These are phyloP conservation scores for Poecilus cupreus DNA, from an alignment of 2,888 invertebrate genomes.

Conservation along the genomic window DNA sequence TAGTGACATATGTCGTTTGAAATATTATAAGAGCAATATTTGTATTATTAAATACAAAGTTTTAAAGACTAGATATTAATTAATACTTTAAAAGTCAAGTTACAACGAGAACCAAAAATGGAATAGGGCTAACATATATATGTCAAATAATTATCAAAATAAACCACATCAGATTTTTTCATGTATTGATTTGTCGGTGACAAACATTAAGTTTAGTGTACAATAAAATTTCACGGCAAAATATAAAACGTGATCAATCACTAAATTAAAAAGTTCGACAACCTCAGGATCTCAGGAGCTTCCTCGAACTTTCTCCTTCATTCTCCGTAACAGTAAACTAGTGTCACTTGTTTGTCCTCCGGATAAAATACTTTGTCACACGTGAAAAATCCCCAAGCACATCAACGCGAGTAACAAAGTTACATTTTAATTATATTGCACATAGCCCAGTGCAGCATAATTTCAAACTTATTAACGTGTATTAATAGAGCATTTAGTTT, in stretches of 20 bases:
- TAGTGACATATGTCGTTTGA: too few species aligned
- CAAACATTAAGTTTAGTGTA: too few species aligned
- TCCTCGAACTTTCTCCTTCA: background rate
- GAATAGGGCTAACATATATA: too few species aligned
- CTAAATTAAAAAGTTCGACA: background rate
- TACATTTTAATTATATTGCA: constrained; percentile 9
- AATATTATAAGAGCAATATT: too few species aligned
- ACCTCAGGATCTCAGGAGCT: too few species aligned
- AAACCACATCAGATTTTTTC: too few species aligned
- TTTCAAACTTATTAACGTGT: background rate
- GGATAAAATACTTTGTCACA: background rate
- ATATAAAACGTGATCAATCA: background rate
- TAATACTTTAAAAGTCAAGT: too few species aligned
- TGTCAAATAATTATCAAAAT: too few species aligned
- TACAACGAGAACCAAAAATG: too few species aligned
- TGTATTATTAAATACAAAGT: too few species aligned
- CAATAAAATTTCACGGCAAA: background rate
- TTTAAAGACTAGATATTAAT: too few species aligned
- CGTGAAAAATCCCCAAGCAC: background rate
- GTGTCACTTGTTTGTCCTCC: background rate
- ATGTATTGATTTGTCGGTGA: too few species aligned
- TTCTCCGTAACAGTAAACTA: background rate
- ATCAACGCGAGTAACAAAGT: constrained; percentile 9
- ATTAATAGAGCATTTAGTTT: constrained; percentile 25
- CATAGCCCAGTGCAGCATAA: constrained; percentile 10